Percentiles rank a stretch among this genome's conserved stretches.
Evolutionary conservation across 2,888 invertebrate genomes (phyloP).

Genomic region (Auanema freiburgensis): DNA sequence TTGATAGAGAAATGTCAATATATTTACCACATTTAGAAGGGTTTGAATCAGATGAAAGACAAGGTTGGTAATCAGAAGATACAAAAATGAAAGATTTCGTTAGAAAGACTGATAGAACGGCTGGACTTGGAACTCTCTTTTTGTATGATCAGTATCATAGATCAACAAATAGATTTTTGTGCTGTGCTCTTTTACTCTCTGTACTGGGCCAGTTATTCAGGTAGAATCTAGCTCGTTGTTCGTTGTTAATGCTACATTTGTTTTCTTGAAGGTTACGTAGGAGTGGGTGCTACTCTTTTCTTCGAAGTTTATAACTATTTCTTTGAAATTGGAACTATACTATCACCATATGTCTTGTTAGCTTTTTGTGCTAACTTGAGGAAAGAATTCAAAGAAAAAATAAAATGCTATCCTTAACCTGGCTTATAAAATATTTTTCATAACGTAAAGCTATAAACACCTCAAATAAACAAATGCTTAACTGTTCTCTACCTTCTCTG

Average conservation of each 20-base stretch:
- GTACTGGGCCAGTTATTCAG: conserved; percentile 22
- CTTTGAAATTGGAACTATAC: conserved; percentile 19
- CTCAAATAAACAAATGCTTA: too few species aligned
- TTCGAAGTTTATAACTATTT: conserved; percentile 17
- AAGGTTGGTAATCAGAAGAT: not conserved
- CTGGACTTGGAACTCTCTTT: conserved; percentile 21
- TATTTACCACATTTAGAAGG: too few species aligned
- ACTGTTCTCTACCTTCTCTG: too few species aligned
- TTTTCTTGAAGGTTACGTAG: conserved; percentile 13
- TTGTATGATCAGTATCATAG: conserved; percentile 22
- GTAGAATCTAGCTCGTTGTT: not conserved
- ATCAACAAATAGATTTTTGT: conserved; percentile 23
- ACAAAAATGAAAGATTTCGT: not conserved
- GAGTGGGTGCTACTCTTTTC: conserved; percentile 12
- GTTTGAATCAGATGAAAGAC: too few species aligned
- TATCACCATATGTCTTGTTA: conserved; percentile 16
- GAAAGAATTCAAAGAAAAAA: conserved; percentile 7
- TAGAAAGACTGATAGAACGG: conserved; percentile 9
- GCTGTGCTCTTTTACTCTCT: conserved; percentile 20
- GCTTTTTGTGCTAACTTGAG: conserved; percentile 15
- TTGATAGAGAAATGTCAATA: too few species aligned
- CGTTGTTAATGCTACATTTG: too few species aligned
- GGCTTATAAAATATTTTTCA: too few species aligned
- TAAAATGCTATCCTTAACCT: too few species aligned
- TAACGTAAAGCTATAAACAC: too few species aligned